phyloP scores from a whole-genome alignment of 2,888 invertebrate species.

The Drosophila formosana region DNA sequence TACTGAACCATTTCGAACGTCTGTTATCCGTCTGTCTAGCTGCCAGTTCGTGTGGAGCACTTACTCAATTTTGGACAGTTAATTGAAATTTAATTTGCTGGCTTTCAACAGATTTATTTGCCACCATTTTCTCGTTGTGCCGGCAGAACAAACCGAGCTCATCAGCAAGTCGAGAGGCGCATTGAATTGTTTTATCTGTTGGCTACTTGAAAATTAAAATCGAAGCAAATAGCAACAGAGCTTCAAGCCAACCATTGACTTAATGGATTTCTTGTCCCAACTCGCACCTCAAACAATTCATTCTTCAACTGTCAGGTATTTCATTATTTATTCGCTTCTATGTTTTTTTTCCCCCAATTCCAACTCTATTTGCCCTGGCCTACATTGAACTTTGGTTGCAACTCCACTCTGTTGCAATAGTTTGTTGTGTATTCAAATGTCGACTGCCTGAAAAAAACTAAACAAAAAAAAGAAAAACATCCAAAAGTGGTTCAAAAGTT shows the following conservation, averaged over 20 bases:
- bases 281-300: slow-evolving; percentile 10
- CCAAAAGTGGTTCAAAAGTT: slow-evolving; percentile 37
- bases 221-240: slow-evolving; percentile 12
- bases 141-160: slow-evolving; percentile 3
- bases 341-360: neutral
- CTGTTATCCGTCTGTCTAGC: slow-evolving; percentile 6
- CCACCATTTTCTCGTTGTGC: neutral
- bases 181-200: slow-evolving; percentile 25
- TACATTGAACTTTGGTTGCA: slow-evolving; percentile 43
- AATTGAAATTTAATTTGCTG: slow-evolving; percentile 36
- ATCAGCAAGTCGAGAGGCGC: slow-evolving; percentile 46
- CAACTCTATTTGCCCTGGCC: slow-evolving; percentile 38
- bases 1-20: slow-evolving; percentile 12
- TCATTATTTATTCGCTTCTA: slow-evolving; percentile 1
- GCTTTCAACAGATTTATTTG: slow-evolving; percentile 20
- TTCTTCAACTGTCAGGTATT: slow-evolving; percentile 9
- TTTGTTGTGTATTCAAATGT: slow-evolving; percentile 48
- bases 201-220: slow-evolving; percentile 31
- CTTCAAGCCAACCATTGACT: slow-evolving; percentile 9
- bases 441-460: slow-evolving; percentile 9
- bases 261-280: neutral
- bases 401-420: slow-evolving; percentile 22
- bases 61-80: slow-evolving; percentile 30
- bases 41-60: slow-evolving; percentile 9
- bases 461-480: slow-evolving; percentile 1